Evolutionary conservation across 2,113 vertebrate genomes (phyloP), one percentile per base, ranked within the genome.

Genomic region (Entomyzon cyanotis): DNA sequence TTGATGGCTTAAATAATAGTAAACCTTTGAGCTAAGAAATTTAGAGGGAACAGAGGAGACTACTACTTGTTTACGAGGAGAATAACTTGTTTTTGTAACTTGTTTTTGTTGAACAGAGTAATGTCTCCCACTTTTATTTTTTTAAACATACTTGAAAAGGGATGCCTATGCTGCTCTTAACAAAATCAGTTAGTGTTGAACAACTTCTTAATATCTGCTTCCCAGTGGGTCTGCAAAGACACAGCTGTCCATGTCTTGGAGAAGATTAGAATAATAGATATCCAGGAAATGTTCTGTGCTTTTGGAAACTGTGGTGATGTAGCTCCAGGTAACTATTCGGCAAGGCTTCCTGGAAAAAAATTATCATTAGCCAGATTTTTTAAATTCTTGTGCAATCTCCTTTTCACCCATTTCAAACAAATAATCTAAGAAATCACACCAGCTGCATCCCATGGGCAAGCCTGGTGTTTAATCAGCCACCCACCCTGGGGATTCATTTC

Each of bases 391-490:
- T 52, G n/a, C 27, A 27, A 30, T 81, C 56, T 74, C 18, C 59
- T 95, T 94, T 84, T 69, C 67, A 75, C 89, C 55, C 46, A 27
- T 59, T 64, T 64, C 79, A 82, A 93, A 87, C 53, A 89, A 63
- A 63, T 62, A 47, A 77, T 63, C 7, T 22, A 55, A 87, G 93
- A 75, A 92, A 87, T 80, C 84, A 80, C 84, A 85, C 28, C 74
- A 90, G 65, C 70, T 59, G 65, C 5, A 2, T 93, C 84, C 70
- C 75, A 14, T 19, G 68, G 93, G 89, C 91, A 67, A 56, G 44
- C 31, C 47, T 56, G 58, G n/a, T 84, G 78, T 87, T 90, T 83
- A 88, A 94, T 89, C 39, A 91, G 86, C 84, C 64, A 33, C 65
- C 82, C 44, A 7, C 81, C 25, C 0, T 4, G 47, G 82, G 89